Evolutionary conservation across 2,888 invertebrate species (phyloP).

Genomic region (Eumerus sabulonum): DNA sequence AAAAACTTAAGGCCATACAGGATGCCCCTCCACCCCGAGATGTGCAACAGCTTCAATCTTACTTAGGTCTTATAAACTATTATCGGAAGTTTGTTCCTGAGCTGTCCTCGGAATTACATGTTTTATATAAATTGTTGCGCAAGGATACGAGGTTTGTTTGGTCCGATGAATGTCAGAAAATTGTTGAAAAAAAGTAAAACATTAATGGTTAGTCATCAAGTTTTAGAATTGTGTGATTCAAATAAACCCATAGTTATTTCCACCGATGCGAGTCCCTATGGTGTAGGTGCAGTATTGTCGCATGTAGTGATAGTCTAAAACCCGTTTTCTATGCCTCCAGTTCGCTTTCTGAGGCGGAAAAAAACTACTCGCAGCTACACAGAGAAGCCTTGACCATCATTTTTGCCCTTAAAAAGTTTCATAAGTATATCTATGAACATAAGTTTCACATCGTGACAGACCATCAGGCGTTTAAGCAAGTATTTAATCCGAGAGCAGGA

Average conservation of each 20-base stretch:
- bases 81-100: conserved; percentile 50
- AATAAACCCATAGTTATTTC: conserved; percentile 44
- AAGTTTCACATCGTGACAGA: conserved; percentile 69
- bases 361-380: conserved; percentile 72
- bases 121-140: conserved; percentile 43
- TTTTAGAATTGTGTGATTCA: too few relatives aligned
- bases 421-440: conserved; percentile 75
- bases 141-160: conserved; percentile 15
- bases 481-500: conserved; percentile 61
- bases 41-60: conserved; percentile 51
- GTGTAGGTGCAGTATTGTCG: conserved; percentile 44
- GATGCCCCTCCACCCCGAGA: conserved; percentile 47
- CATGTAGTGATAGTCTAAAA: conserved; percentile 36
- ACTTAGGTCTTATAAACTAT: conserved; percentile 55
- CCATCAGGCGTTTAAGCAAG: conserved; percentile 60
- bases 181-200: conserved; percentile 25
- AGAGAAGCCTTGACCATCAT: conserved; percentile 72
- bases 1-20: conserved; percentile 35
- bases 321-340: conserved; percentile 54
- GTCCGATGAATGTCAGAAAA: conserved; percentile 11
- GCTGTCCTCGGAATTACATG: conserved; percentile 29
- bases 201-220: too few relatives aligned
- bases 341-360: conserved; percentile 43
- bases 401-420: conserved; percentile 76
- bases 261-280: conserved; percentile 45